Base-by-base conservation (phyloP, 2,888 invertebrate genomes). In the Melangyna quadrimaculata region DNA sequence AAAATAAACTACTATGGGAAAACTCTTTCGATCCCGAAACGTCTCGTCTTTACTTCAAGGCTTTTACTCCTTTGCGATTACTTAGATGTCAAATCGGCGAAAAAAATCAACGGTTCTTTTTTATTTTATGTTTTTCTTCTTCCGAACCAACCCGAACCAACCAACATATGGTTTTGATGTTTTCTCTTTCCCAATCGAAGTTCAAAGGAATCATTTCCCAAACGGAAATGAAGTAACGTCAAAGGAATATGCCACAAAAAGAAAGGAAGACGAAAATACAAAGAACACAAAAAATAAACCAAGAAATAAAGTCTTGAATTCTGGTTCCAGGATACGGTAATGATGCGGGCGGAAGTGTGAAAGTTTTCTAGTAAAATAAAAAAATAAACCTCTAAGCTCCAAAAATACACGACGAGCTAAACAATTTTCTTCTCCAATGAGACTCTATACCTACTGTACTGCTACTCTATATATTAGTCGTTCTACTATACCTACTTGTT, bases 121-220 rank as follows among this genome's bases (percentile, higher is more conserved):
- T 17, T 61, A 43, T 27, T 24, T 43, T 57, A 7, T 32, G 9
- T 10, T 4, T 48, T 22, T 14, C 6, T 8, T 51, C 14, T 40
- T n/a, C 40, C 3, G 1, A 7, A 14, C 22, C 22, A 37, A 59
- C 22, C 59, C 22, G 22, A 59, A 14, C 59, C 59, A 65, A 65
- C 69, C 81, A 73, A 73, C 86, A 86, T 86, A 86, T 75, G 81
- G 71, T 86, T 78, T 69, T 86, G 81, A 86, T 81, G 81, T 86
- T 71, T 78, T 81, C 81, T 71, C 59, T 51, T 87, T 80, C 74
- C 78, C 74, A 87, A 87, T 87, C 87, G 87, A 87, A 87, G 87
- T 87, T 87, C 87, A 87, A 87, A 87, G 87, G 87, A 87, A 87
- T 87, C 87, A 87, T 87, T 87, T 87, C 83, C 87, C 87, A 80